phyloP scores from a whole-genome alignment of 2,113 vertebrate genomes.

The Tetrax tetrax region DNA sequence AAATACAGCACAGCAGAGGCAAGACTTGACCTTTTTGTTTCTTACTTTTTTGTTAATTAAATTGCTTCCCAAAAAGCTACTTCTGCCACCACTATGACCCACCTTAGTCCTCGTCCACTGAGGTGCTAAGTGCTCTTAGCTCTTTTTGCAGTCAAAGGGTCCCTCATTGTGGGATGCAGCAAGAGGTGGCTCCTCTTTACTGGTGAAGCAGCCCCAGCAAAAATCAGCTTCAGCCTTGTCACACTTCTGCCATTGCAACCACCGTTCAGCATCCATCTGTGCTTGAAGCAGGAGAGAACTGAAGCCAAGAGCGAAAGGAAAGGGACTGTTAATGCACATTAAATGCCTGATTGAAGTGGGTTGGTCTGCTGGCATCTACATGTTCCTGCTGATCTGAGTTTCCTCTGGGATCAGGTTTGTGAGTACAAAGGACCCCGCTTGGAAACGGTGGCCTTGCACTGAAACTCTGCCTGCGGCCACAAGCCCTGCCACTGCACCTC shows the following conservation, averaged over 20 bases:
- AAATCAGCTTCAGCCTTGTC: background rate
- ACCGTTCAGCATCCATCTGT: background rate
- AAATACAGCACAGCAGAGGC: constrained; percentile 17
- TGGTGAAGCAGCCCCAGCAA: background rate
- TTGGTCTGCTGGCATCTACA: background rate
- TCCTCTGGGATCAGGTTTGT: background rate
- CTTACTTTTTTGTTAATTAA: constrained; percentile 29
- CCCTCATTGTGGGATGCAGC: background rate
- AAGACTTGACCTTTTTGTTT: constrained; percentile 38
- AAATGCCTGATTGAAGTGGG: background rate
- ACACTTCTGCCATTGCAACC: background rate
- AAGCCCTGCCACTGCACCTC: accelerated
- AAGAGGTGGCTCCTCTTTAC: background rate
- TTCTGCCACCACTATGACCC: background rate
- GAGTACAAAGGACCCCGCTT: background rate
- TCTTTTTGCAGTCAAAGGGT: background rate
- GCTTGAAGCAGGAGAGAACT: background rate
- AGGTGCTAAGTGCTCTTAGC: background rate
- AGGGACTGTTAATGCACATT: background rate
- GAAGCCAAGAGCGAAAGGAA: background rate
- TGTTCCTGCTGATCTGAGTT: background rate
- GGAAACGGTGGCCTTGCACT: background rate
- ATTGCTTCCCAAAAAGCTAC: constrained; percentile 23
- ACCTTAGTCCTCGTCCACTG: background rate
- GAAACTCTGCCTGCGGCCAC: accelerated